phyloP scores from a whole-genome alignment of 2,113 vertebrate species.

The Thinocorus orbignyianus region DNA sequence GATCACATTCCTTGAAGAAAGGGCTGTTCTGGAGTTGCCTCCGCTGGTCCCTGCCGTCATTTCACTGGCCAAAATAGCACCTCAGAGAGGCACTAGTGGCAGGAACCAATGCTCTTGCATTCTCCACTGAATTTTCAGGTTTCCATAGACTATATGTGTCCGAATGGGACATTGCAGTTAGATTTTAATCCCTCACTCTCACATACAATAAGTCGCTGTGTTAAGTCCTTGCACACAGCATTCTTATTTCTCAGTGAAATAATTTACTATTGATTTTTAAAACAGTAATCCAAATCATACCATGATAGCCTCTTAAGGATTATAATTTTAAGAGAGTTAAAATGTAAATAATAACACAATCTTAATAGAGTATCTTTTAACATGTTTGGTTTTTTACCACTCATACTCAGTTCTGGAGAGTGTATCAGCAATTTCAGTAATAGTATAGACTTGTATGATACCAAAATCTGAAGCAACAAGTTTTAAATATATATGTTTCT shows the following conservation, averaged over 20 bases:
- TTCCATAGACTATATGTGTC: neutral
- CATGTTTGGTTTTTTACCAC: rapidly evolving
- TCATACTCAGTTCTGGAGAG: neutral
- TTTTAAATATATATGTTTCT: too few species aligned
- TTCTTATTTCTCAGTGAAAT: neutral
- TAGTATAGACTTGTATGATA: neutral
- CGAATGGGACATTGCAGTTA: neutral
- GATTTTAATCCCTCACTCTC: neutral
- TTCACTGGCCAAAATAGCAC: neutral
- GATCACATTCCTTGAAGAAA: neutral
- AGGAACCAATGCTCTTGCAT: neutral
- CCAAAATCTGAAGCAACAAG: neutral
- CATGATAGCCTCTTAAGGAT: neutral
- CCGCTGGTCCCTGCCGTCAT: neutral
- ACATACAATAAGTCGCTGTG: neutral
- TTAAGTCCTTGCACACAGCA: neutral
- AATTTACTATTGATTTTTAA: neutral
- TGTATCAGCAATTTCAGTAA: neutral
- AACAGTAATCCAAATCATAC: neutral
- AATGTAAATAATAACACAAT: neutral
- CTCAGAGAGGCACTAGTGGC: neutral
- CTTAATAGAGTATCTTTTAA: neutral
- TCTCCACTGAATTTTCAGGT: neutral
- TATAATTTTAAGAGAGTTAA: neutral
- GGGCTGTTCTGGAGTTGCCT: neutral